Conservation (phyloP, 2,797 vertebrate genomes). For the Coregonus sp. region DNA sequence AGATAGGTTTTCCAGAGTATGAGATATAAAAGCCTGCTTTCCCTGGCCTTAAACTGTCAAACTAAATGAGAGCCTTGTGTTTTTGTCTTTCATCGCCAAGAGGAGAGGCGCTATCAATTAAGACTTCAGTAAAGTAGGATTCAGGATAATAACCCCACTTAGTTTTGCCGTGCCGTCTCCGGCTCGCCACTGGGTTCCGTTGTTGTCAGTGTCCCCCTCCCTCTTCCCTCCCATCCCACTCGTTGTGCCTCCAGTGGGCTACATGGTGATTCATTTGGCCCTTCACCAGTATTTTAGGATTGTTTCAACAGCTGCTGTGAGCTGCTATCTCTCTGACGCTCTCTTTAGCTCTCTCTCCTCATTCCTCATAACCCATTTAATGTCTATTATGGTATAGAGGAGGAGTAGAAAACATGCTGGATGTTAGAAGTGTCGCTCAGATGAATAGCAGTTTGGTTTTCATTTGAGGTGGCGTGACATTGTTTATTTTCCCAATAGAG, state of each 20-base stretch:
- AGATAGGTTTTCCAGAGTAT: background rate
- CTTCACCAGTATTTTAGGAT: background rate
- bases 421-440: background rate
- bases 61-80: constrained; percentile 13
- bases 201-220: background rate
- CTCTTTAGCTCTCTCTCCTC: background rate
- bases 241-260: background rate
- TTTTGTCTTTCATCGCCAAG: constrained; percentile 13
- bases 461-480: too few relatives aligned
- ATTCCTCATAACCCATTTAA: background rate
- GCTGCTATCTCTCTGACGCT: background rate
- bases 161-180: background rate
- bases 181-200: background rate
- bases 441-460: background rate
- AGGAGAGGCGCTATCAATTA: constrained; percentile 16
- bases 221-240: background rate
- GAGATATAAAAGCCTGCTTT: constrained; percentile 11
- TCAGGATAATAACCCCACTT: constrained; percentile 5
- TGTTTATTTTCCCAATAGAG: too few relatives aligned
- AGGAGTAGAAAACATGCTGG: background rate
- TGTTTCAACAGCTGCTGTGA: constrained; percentile 30
- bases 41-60: constrained; percentile 27
- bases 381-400: background rate
- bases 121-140: constrained; percentile 18
- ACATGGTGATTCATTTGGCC: constrained; percentile 37